Evolutionary conservation across 2,797 vertebrate species (phyloP).

Genomic region (Phoeniculus purpureus): DNA sequence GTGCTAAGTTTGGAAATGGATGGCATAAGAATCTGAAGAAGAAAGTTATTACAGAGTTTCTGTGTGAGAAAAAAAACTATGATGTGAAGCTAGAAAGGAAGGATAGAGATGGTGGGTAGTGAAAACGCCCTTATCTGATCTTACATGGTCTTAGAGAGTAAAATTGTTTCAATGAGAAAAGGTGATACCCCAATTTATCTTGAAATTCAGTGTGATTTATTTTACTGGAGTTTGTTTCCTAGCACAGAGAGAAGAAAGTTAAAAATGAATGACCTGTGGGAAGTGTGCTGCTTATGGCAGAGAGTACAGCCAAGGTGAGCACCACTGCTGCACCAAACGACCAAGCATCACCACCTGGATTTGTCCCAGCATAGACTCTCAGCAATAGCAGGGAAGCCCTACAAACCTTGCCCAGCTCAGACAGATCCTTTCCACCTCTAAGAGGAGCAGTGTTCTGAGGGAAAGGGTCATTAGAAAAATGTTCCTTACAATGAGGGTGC

Average conservation of each 20-base stretch:
- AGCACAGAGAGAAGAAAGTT: neutral
- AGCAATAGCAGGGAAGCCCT: neutral
- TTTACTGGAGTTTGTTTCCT: neutral
- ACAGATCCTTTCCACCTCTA: neutral
- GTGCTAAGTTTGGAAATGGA: neutral
- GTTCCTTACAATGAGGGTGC: too few relatives aligned
- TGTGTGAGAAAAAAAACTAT: neutral
- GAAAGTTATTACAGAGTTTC: neutral
- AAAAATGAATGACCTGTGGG: conserved; percentile 33
- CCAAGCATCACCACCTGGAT: neutral
- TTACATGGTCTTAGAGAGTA: neutral
- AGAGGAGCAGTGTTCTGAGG: neutral
- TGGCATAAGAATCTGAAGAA: neutral
- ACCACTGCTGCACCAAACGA: neutral
- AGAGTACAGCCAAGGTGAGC: neutral
- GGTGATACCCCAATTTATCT: neutral
- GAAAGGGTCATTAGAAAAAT: neutral
- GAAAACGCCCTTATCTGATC: neutral
- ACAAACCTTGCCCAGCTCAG: neutral
- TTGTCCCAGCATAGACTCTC: neutral
- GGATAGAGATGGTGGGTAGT: neutral
- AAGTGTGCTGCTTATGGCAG: neutral
- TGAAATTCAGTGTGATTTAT: neutral
- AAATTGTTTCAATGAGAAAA: neutral
- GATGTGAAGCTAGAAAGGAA: neutral